Evolutionary conservation across 2,113 vertebrate genomes (phyloP), one percentile per base, ranked within the genome.

Genomic region (Callionymus lyra): DNA sequence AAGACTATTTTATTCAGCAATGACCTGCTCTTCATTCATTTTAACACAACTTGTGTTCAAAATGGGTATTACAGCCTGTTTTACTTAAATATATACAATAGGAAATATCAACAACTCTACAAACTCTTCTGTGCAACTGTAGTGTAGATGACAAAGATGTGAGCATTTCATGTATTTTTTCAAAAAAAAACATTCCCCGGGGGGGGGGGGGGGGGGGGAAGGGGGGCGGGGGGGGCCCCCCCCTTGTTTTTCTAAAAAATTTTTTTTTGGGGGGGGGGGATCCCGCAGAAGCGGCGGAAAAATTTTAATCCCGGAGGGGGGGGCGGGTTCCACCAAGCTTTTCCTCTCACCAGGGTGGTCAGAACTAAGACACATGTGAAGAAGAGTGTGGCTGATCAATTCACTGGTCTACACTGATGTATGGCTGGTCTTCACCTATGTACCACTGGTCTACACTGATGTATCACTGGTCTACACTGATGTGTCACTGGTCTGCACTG

Each of bases 321-420:
- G 1, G 2, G 27, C 27, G 0, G 65, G 53, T 17, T 9, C 57
- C 56, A 58, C 54, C 45, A 77, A 9, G 44, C 10, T 50, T 73
- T 72, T 2, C 60, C 78, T 59, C 62, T 82, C 43, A 78, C 41
- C 64, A 82, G 63, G 1, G 62, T 68, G 46, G 57, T 42, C 36
- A 82, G 49, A 14, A 82, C 80, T 82, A 59, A 1, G 12, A 16
- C 10, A 31, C 16, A 9, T 9, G n/a, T n/a, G 9, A 10, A 21
- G 15, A 36, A 2, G 13, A 33, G 10, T 3, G 12, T 19, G 1
- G 34, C 3, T 9, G 14, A 1, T 16, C 14, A 1, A n/a, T n/a
- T 12, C 6, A 10, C 16, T n/a, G 12, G 8, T 17, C 36, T 9
- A 18, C 1, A 2, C 12, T 6, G 48, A 9, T 16, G 34, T 6